Conservation (phyloP, 2,888 invertebrate species). For the Omphaloscelis lunosa region DNA sequence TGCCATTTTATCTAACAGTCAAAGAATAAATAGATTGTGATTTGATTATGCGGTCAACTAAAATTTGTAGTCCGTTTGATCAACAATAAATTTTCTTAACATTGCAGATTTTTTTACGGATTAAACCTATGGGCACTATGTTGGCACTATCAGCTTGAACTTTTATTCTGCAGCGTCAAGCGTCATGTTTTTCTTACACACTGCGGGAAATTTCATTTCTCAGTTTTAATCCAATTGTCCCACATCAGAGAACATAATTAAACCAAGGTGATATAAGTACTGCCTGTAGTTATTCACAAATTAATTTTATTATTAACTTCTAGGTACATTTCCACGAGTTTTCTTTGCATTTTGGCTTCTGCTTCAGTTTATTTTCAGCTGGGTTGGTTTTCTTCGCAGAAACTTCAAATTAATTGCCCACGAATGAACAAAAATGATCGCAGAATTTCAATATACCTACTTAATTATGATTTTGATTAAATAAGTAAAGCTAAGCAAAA, state of each 20-base stretch:
- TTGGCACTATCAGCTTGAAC: not conserved
- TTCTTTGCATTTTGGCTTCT: conserved; percentile 10
- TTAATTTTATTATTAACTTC: conserved; percentile 19
- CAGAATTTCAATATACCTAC: not conserved
- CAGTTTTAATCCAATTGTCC: conserved; percentile 21
- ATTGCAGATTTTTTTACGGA: not conserved
- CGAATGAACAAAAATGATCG: not conserved
- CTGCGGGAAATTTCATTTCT: conserved; percentile 27
- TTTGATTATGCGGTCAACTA: not conserved
- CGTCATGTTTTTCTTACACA: conserved; percentile 4
- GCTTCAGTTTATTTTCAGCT: conserved; percentile 20
- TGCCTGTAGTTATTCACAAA: conserved; percentile 4
- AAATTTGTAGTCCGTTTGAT: not conserved
- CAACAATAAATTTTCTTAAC: too few species aligned
- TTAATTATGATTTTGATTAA: not conserved
- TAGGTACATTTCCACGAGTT: conserved; percentile 23
- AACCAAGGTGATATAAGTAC: conserved; percentile 11
- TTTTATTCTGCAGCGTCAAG: not conserved
- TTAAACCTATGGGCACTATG: not conserved
- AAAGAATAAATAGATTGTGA: not conserved
- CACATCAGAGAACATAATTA: conserved; percentile 20
- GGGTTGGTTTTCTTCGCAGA: not conserved
- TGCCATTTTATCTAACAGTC: not conserved
- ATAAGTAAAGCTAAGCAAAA: not conserved
- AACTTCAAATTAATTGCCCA: conserved; percentile 3